Conservation (phyloP, 1,140 invertebrate genomes). For the Drosophila funebris region DNA sequence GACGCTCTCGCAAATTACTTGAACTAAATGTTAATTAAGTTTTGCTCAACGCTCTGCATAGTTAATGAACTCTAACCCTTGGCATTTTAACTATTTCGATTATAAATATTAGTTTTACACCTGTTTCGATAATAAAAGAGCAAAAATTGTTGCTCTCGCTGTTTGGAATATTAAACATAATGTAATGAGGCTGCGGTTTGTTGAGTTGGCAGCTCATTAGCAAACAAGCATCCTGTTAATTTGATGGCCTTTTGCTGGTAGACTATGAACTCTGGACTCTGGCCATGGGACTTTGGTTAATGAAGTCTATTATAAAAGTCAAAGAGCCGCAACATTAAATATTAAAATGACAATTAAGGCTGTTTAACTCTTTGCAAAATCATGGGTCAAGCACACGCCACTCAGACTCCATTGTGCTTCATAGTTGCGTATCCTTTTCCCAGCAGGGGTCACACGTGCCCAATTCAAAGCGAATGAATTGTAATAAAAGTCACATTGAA, state of each 20-base stretch:
- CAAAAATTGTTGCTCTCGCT: neutral
- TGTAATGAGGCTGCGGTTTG: neutral
- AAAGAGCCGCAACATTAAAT: constrained; percentile 20
- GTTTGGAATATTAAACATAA: neutral
- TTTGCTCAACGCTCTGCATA: constrained; percentile 7
- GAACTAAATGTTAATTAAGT: constrained; percentile 10
- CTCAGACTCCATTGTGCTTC: neutral
- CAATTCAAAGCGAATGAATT: neutral
- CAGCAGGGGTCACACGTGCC: constrained; percentile 2
- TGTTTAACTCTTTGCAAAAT: neutral
- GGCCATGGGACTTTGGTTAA: neutral
- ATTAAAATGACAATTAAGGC: constrained; percentile 20
- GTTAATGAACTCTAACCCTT: neutral
- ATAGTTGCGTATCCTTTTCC: neutral
- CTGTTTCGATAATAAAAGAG: constrained; percentile 1
- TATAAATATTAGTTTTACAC: neutral
- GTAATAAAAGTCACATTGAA: neutral
- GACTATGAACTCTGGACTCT: no score
- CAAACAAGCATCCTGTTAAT: constrained; percentile 7
- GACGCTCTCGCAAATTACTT: neutral
- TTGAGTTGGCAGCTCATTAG: constrained; percentile 6
- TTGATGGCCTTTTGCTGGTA: neutral
- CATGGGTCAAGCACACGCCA: neutral
- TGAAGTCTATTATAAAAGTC: neutral
- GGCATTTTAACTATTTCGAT: neutral